These are phyloP conservation scores for Hesperophylax magnus DNA, from an alignment of 1,140 invertebrate genomes.

Conservation along the genomic window DNA sequence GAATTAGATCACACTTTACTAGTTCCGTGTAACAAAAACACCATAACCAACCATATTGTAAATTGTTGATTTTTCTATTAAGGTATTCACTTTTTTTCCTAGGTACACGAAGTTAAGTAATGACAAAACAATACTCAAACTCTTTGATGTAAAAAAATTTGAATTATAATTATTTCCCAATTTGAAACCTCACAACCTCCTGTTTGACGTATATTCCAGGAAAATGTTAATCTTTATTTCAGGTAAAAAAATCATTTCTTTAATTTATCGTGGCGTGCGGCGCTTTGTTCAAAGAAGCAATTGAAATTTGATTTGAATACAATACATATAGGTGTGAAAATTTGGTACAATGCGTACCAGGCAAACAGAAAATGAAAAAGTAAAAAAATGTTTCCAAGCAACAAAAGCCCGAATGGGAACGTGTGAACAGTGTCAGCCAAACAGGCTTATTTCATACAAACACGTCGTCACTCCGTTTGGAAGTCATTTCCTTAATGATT, in stretches of 20 bases:
- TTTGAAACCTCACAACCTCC: too few species aligned
- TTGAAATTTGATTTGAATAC: constrained; percentile 28
- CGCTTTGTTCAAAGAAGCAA: constrained; percentile 23
- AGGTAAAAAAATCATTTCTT: background rate
- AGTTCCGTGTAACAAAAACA: too few species aligned
- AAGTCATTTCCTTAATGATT: background rate
- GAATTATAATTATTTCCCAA: too few species aligned
- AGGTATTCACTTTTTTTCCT: too few species aligned
- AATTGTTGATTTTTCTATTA: too few species aligned
- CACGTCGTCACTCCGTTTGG: background rate
- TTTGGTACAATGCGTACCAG: constrained; percentile 22
- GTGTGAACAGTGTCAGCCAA: constrained; percentile 15
- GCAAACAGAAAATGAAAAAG: background rate
- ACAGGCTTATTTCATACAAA: background rate
- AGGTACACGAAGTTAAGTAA: too few species aligned
- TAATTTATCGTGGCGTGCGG: constrained; percentile 1
- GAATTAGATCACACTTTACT: too few species aligned
- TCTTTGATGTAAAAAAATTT: too few species aligned
- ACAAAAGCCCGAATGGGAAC: background rate
- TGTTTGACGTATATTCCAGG: too few species aligned
- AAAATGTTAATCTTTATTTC: too few species aligned
- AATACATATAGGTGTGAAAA: background rate
- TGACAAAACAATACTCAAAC: too few species aligned
- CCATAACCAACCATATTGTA: too few species aligned
- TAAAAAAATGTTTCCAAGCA: background rate